Evolutionary conservation across 2,888 invertebrate genomes (phyloP).

Genomic region (Cantharis lateralis): DNA sequence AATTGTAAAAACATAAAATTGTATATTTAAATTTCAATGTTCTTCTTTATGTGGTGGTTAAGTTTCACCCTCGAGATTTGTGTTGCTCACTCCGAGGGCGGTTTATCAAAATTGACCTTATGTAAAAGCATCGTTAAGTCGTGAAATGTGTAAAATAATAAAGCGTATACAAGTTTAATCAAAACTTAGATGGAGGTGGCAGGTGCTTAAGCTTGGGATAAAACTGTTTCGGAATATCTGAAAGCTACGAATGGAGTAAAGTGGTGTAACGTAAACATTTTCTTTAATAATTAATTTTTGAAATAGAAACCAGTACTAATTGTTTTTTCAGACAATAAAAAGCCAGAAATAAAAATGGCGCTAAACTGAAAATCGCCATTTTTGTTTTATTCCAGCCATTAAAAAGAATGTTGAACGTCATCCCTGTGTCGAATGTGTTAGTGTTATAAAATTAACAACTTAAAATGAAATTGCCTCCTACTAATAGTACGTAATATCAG

Average conservation of each 20-base stretch:
- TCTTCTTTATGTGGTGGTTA: neutral
- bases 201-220: neutral
- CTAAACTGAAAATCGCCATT: neutral
- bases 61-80: neutral
- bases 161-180: neutral
- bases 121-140: neutral
- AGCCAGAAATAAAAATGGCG: too few species aligned
- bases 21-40: neutral
- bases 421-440: neutral
- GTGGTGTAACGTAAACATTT: neutral
- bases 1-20: neutral
- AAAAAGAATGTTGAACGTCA: neutral
- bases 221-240: neutral
- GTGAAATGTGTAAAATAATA: neutral
- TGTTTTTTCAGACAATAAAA: too few species aligned
- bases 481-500: neutral
- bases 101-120: neutral
- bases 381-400: too few species aligned
- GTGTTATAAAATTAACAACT: neutral
- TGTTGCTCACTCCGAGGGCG: neutral
- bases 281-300: neutral
- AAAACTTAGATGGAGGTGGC: neutral
- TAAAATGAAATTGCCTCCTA: neutral
- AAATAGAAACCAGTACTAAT: neutral
- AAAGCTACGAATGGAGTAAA: neutral